These are phyloP conservation scores for Panzeria rudis DNA, from an alignment of 2,888 invertebrate genomes.

Conservation along the genomic window DNA sequence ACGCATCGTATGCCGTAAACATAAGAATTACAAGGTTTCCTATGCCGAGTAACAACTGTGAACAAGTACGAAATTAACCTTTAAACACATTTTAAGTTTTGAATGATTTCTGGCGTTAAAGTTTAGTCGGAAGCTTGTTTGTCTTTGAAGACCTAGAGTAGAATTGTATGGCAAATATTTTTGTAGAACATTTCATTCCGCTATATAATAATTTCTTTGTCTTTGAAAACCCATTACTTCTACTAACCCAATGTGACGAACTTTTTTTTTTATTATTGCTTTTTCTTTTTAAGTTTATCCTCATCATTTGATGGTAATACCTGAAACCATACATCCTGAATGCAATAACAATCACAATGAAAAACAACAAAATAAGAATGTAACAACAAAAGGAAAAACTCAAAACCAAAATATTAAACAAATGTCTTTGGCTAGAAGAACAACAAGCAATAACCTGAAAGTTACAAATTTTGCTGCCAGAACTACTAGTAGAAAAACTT, in stretches of 20 bases:
- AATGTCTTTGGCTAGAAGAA: constrained; percentile 43
- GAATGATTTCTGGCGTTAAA: no score
- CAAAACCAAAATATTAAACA: constrained; percentile 59
- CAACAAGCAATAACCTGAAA: constrained; percentile 52
- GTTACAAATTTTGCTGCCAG: constrained; percentile 47
- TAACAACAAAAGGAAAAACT: constrained; percentile 50
- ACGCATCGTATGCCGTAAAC: no score
- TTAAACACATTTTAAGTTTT: no score
- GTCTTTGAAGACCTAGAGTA: no score
- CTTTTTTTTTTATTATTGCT: constrained; percentile 4
- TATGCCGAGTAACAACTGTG: no score
- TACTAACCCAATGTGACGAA: neutral
- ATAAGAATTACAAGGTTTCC: no score
- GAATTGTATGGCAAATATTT: no score
- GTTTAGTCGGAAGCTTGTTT: no score
- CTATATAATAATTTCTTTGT: no score
- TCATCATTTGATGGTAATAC: constrained; percentile 81
- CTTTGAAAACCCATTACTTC: neutral
- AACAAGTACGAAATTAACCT: no score
- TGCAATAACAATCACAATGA: constrained; percentile 47
- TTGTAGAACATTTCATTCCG: no score
- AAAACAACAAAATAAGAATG: constrained; percentile 33
- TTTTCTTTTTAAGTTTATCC: constrained; percentile 79
- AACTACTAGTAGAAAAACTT: constrained; percentile 15
- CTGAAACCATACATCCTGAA: constrained; percentile 70